Evolutionary conservation across 2,797 vertebrate genomes (phyloP).

Genomic region (Lycodopsis pacificus): DNA sequence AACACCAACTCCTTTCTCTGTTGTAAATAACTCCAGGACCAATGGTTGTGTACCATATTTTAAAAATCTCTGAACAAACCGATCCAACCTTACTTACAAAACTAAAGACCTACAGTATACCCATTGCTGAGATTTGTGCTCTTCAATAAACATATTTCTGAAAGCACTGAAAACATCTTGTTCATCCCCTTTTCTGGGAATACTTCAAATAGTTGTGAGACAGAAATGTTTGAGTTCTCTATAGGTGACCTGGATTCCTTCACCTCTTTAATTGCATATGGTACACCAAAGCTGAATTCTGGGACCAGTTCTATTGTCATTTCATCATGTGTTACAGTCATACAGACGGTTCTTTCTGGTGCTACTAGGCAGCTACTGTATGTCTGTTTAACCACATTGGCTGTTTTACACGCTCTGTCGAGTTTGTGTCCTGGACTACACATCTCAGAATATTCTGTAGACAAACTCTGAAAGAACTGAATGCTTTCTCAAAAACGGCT

Average conservation of each 20-base stretch:
- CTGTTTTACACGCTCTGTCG: background rate
- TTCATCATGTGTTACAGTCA: background rate
- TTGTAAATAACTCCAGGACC: constrained; percentile 39
- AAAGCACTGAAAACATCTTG: constrained; percentile 9
- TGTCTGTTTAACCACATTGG: background rate
- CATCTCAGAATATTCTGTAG: background rate
- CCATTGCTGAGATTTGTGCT: background rate
- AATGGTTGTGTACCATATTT: constrained; percentile 44
- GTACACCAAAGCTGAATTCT: constrained; percentile 12
- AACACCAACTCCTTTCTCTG: constrained; percentile 7
- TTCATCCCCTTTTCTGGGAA: constrained; percentile 2
- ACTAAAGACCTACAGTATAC: background rate
- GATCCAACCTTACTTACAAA: constrained; percentile 28
- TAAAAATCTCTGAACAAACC: constrained; percentile 20
- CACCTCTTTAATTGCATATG: background rate
- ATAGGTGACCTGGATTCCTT: background rate
- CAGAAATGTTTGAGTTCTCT: constrained; percentile 13
- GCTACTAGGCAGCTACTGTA: background rate
- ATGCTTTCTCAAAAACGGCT: background rate
- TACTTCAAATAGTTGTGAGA: background rate
- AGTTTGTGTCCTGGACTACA: background rate
- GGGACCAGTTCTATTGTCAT: background rate
- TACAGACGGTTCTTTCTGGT: background rate
- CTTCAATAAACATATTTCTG: constrained; percentile 16
- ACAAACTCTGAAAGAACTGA: background rate